phyloP scores from a whole-genome alignment of 2,888 invertebrate species.

The Lysandra coridon region DNA sequence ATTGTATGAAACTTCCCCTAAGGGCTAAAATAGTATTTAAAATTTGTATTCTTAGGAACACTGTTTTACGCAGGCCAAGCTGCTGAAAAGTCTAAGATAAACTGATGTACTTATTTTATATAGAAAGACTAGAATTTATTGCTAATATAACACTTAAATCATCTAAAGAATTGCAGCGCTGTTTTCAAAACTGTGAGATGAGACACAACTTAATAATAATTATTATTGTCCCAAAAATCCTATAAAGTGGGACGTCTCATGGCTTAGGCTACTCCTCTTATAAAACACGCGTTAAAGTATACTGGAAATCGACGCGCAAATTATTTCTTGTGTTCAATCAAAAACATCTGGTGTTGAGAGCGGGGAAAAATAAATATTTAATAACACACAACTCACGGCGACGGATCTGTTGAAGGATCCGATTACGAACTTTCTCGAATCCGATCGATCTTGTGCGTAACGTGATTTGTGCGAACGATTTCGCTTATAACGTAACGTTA shows the following conservation, averaged over 20 bases:
- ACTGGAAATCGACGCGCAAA: constrained; percentile 28
- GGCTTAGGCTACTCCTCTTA: neutral
- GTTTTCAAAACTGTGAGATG: no score
- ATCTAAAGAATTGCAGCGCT: no score
- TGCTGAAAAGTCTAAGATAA: no score
- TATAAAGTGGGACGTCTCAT: neutral
- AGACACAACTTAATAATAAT: no score
- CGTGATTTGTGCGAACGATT: constrained; percentile 20
- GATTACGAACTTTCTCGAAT: constrained; percentile 25
- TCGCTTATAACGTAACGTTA: constrained; percentile 3
- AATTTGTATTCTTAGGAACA: no score
- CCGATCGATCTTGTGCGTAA: constrained; percentile 24
- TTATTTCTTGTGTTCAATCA: constrained; percentile 32
- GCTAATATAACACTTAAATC: no score
- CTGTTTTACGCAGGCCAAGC: no score
- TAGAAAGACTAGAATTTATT: no score
- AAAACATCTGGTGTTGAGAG: constrained; percentile 31
- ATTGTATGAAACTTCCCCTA: no score
- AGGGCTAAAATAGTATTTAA: no score
- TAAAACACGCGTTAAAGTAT: constrained; percentile 9
- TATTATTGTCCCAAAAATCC: no score
- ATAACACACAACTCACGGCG: constrained; percentile 33
- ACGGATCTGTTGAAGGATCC: constrained; percentile 29
- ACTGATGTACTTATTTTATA: no score
- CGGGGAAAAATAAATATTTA: constrained; percentile 33